Conservation (phyloP, 2,797 vertebrate genomes). For the Merluccius polli region DNA sequence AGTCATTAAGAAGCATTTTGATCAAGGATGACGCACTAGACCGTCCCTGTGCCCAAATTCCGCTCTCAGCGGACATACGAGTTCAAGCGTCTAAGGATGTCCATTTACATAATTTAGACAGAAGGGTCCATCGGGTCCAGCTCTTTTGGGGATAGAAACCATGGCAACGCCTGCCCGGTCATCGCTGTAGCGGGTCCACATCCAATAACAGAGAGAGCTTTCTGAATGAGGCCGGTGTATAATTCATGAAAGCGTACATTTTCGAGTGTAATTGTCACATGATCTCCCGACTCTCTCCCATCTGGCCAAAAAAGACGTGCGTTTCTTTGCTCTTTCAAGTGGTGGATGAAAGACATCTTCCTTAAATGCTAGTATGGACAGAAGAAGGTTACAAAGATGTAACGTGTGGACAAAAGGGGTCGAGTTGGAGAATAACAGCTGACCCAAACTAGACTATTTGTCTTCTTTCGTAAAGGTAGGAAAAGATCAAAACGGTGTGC, state of each 20-base stretch:
- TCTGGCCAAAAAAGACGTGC: neutral
- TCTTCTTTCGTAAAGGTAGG: neutral
- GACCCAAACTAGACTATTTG: too few species aligned
- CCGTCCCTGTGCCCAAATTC: neutral
- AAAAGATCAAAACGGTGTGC: neutral
- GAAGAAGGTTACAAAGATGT: neutral
- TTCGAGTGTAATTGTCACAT: neutral
- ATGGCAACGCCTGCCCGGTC: neutral
- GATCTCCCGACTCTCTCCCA: neutral
- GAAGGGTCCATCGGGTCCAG: neutral
- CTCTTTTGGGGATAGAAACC: neutral
- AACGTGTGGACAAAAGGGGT: neutral
- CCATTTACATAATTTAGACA: neutral
- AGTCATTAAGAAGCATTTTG: neutral
- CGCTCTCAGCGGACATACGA: neutral
- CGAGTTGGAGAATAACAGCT: too few species aligned
- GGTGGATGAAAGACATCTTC: too few species aligned
- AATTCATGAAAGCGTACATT: neutral
- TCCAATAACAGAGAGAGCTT: neutral
- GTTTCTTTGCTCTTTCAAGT: neutral
- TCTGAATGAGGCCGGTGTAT: neutral
- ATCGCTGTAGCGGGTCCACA: neutral
- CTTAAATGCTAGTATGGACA: too few species aligned
- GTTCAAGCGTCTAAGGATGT: neutral
- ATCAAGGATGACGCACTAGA: neutral